phyloP scores from a whole-genome alignment of 1,140 invertebrate species.

The Drosophila seguyi region DNA sequence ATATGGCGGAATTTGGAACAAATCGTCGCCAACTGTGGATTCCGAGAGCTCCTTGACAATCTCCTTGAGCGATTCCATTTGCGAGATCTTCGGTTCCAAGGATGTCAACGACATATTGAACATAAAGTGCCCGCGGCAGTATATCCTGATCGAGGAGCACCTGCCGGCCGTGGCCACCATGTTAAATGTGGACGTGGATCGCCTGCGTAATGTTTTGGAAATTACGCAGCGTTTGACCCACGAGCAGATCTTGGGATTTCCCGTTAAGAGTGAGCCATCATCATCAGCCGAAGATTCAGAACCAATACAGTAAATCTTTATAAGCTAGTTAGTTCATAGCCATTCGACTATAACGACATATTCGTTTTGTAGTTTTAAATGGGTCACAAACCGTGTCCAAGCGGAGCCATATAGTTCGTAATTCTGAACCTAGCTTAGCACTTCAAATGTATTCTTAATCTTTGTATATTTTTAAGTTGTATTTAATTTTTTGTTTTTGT shows the following conservation, averaged over 20 bases:
- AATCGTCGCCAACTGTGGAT: conserved; percentile 6
- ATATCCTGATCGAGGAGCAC: conserved; percentile 51
- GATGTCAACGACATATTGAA: conserved; percentile 38
- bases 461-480: conserved; percentile 69
- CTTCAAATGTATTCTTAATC: conserved; percentile 18
- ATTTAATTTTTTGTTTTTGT: conserved; percentile 60
- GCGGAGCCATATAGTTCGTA: no score
- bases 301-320: not conserved
- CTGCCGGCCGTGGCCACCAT: conserved; percentile 59
- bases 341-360: not conserved
- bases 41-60: conserved; percentile 38
- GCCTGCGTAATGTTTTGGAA: conserved; percentile 46
- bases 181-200: conserved; percentile 49
- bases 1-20: not conserved
- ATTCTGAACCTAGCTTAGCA: not conserved
- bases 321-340: not conserved
- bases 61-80: conserved; percentile 62
- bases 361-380: conserved; percentile 12
- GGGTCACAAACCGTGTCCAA: not conserved
- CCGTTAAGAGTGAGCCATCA: not conserved
- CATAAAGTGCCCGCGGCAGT: conserved; percentile 39
- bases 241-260: conserved; percentile 41
- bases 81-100: conserved; percentile 64
- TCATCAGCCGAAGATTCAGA: not conserved
- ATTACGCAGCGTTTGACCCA: conserved; percentile 43